A percentile compares a stretch with the other conserved stretches of the same genome.
These are phyloP conservation scores for Drosophila neonasuta DNA, from an alignment of 2,888 invertebrate species.

Conservation along the genomic window DNA sequence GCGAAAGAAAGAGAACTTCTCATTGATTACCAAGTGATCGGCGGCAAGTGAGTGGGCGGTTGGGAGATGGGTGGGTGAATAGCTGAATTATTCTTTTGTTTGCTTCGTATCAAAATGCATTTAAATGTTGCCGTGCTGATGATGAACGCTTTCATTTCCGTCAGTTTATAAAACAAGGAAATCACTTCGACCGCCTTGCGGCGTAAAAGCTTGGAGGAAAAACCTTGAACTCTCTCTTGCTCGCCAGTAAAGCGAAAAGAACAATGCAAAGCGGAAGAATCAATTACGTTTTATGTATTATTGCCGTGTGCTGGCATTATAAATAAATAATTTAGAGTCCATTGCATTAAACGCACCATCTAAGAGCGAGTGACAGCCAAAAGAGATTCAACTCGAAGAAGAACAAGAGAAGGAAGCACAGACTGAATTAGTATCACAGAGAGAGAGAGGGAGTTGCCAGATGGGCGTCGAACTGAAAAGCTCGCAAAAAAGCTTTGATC, in stretches of 20 bases:
- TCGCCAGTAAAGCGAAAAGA: slow-evolving; percentile 20
- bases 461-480: slow-evolving; percentile 37
- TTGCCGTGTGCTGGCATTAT: slow-evolving; percentile 22
- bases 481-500: slow-evolving; percentile 37
- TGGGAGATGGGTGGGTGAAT: slow-evolving; percentile 9
- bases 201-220: slow-evolving; percentile 52
- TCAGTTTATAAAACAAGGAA: slow-evolving; percentile 66
- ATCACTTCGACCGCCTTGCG: slow-evolving; percentile 41
- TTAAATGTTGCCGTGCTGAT: slow-evolving; percentile 42
- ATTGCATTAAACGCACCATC: slow-evolving; percentile 32
- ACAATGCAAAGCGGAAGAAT: slow-evolving; percentile 45
- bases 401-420: slow-evolving; percentile 4
- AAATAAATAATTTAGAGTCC: slow-evolving; percentile 43
- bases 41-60: slow-evolving; percentile 39
- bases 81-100: slow-evolving; percentile 46
- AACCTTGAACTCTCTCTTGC: slow-evolving; percentile 63
- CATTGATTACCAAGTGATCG: slow-evolving; percentile 9
- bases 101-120: slow-evolving; percentile 50
- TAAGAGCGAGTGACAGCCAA: background rate
- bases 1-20: slow-evolving; percentile 15
- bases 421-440: background rate
- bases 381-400: background rate
- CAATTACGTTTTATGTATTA: slow-evolving; percentile 48
- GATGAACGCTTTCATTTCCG: slow-evolving; percentile 47
- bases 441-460: slow-evolving; percentile 7